Conservation (phyloP, 2,113 vertebrate species). For the Cricetomys ansorgei region DNA sequence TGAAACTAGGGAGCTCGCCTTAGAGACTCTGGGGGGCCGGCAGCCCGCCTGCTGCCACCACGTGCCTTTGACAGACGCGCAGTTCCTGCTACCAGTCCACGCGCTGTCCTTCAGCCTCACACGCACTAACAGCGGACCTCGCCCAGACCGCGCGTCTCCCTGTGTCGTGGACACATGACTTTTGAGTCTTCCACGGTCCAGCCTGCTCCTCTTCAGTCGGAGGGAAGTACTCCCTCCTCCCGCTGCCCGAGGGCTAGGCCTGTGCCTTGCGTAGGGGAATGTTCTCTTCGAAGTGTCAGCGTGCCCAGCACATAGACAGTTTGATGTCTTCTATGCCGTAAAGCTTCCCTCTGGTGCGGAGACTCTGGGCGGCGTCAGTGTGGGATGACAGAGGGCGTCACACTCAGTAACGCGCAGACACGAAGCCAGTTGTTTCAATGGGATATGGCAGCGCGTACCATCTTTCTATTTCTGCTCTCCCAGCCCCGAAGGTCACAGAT, state of each 20-base stretch:
- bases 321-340: neutral
- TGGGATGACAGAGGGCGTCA: too few relatives aligned
- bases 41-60: accelerated
- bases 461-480: neutral
- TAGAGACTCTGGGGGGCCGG: neutral
- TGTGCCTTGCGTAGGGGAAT: accelerated
- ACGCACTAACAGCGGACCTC: accelerated
- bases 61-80: neutral
- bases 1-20: neutral
- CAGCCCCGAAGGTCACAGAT: too few relatives aligned
- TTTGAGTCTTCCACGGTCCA: neutral
- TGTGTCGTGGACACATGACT: neutral
- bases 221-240: neutral
- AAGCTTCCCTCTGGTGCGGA: neutral
- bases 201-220: neutral
- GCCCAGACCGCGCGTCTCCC: neutral
- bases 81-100: neutral
- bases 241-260: accelerated
- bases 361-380: neutral
- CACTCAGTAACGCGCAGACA: neutral
- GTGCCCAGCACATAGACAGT: too few relatives aligned
- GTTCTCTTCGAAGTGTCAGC: accelerated
- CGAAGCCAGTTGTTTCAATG: neutral
- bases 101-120: neutral
- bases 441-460: too few relatives aligned